Conservation (phyloP, 2,797 vertebrate species). For the Poecilia picta region DNA sequence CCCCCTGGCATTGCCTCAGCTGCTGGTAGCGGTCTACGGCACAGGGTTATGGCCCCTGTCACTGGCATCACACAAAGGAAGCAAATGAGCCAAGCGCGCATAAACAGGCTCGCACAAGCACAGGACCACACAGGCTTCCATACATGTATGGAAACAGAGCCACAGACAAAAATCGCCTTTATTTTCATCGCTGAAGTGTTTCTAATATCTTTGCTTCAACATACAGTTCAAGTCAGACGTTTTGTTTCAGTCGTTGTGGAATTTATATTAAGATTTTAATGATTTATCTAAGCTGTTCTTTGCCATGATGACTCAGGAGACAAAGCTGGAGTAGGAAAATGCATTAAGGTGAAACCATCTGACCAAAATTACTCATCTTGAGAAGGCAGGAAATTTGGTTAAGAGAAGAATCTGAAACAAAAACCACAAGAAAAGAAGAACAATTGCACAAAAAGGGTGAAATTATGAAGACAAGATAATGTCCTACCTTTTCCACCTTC, state of each 20-base stretch:
- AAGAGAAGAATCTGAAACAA: too few species aligned
- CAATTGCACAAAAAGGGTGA: background rate
- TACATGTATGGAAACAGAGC: background rate
- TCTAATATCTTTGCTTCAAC: background rate
- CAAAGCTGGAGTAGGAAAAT: too few species aligned
- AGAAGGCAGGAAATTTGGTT: too few species aligned
- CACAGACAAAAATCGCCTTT: constrained; percentile 23
- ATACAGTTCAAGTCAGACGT: background rate
- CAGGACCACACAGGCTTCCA: constrained; percentile 10
- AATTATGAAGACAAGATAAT: background rate
- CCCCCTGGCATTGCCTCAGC: constrained; percentile 49
- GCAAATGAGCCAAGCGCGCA: constrained; percentile 42
- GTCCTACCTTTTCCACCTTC: background rate
- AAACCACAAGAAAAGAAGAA: too few species aligned
- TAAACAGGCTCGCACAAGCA: constrained; percentile 22
- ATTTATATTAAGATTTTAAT: background rate
- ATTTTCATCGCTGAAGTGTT: constrained; percentile 4
- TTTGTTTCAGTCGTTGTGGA: background rate
- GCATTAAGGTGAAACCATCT: too few species aligned
- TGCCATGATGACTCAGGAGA: background rate
- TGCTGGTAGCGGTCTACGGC: constrained; percentile 48
- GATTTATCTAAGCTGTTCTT: background rate
- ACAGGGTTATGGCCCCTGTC: constrained; percentile 58
- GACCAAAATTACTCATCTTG: too few species aligned
- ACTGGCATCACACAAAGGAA: constrained; percentile 41